Base-by-base conservation (phyloP, 2,888 invertebrate genomes). In the Pheosia tremula region DNA sequence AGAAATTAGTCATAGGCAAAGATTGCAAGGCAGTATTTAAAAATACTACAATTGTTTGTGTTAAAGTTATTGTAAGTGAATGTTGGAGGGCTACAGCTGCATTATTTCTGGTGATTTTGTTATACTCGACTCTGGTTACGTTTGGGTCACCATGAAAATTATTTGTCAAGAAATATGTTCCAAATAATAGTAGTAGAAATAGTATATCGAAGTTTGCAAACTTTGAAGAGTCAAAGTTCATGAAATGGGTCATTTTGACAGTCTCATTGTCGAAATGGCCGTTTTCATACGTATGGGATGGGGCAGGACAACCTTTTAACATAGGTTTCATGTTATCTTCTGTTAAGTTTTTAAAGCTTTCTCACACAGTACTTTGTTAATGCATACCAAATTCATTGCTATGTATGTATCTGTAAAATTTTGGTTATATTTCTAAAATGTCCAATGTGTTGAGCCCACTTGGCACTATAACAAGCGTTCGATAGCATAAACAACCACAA, bases 31-130 rank as follows among this genome's bases (percentile, higher is more conserved):
- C 78, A 78, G 78, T 84, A 84, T 86, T 86, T 74, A 78, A 82
- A 85, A 86, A 85, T 83, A 82, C 74, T 80, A 80, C 78, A 73
- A 78, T 80, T 85, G 85, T 85, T 84, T 84, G 79, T 79, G 78
- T 68, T 69, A 74, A 71, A 77, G 71, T 74, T 39, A 75, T 68
- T 70, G 72, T 71, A 77, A 75, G 71, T 67, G 67, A 64, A 66
- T 69, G 68, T 62, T 66, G 61, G 66, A 63, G 63, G 63, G 60
- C 52, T 58, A 60, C 59, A 57, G 56, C 60, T 65, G 59, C 50
- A 38, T 57, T 64, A 63, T 53, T 72, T 65, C 41, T 62, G 70
- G 56, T 61, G 62, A 67, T 67, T 62, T 60, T 54, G 59, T 37
- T 47, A n/a, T n/a, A 47, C 47, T n/a, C 4, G 3, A n/a, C n/a